Base-by-base conservation (phyloP, 2,888 invertebrate species). In the Heliothis peltigera region DNA sequence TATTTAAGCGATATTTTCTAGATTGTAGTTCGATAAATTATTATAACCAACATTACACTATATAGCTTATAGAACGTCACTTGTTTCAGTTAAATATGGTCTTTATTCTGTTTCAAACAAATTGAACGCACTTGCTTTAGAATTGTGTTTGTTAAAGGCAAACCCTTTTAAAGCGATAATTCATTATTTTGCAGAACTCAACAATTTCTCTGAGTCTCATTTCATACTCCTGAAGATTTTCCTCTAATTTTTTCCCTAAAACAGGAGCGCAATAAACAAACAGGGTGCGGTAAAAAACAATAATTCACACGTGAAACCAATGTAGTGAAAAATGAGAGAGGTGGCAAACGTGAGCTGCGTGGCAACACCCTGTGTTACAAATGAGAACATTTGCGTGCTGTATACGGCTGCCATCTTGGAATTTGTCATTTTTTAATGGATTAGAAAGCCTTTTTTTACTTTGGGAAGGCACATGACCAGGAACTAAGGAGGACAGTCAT, bases 301-400 rank as follows among this genome's bases (percentile, higher is more conserved):
- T 94, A 93, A 93, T 92, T 94, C 92, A 93, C 93, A 93, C 92
- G 93, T 92, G 93, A 93, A 93, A 92, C 91, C 94, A 94, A 94
- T 94, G 94, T 94, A 94, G 92, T 94, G 94, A 94, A 94, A 94
- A 95, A 95, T 94, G 93, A 92, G 94, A 90, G 91, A 90, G 91
- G 89, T 86, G 84, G 83, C 74, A 86, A 76, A 94, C 94, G 94
- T 94, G 94, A 87, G 85, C 84, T 81, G 93, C 90, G 90, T 93
- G 85, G 87, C 74, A 83, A 75, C 75, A 67, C 42, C 59, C 66
- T 69, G 59, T 84, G 88, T 92, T 91, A 94, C 91, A 92, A 93
- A 93, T 92, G 93, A 92, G 90, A 82, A 82, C 87, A 88, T 90
- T 90, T 89, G 89, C 89, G 86, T 87, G 84, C 86, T 81, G 82